These are phyloP conservation scores for Bhutanitis thaidina DNA, from an alignment of 2,888 invertebrate genomes.

Conservation along the genomic window DNA sequence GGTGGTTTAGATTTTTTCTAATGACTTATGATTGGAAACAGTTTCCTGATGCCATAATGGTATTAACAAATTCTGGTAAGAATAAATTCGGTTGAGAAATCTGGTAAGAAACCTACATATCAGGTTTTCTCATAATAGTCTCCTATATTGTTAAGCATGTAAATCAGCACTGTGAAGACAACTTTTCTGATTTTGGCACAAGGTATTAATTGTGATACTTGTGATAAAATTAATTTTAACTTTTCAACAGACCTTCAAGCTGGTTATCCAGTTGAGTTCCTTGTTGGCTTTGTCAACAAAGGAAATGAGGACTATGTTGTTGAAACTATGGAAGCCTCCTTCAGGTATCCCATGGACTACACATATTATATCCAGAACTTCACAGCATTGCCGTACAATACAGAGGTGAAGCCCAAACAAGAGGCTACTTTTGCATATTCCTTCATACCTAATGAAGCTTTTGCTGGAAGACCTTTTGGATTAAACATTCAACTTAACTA, in stretches of 20 bases:
- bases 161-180: too few species aligned
- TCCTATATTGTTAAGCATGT: too few species aligned
- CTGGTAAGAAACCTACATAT: too few species aligned
- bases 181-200: too few species aligned
- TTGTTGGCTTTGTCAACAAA: constrained; percentile 97
- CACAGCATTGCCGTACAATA: constrained; percentile 92
- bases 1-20: too few species aligned
- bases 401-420: constrained; percentile 92
- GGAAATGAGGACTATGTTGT: constrained; percentile 94
- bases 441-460: constrained; percentile 97
- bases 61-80: too few species aligned
- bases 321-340: constrained; percentile 97
- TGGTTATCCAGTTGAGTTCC: constrained; percentile 94
- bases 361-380: constrained; percentile 99
- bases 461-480: constrained; percentile 97
- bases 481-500: constrained; percentile 95
- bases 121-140: too few species aligned
- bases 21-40: too few species aligned
- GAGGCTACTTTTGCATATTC: constrained; percentile 97
- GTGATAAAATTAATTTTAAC: too few species aligned
- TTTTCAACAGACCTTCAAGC: constrained; percentile 88
- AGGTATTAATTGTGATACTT: too few species aligned
- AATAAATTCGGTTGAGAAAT: too few species aligned
- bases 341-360: constrained; percentile 99
- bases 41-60: too few species aligned